Base-by-base conservation (phyloP, 2,113 vertebrate genomes). In the Ageneiosus marmoratus region DNA sequence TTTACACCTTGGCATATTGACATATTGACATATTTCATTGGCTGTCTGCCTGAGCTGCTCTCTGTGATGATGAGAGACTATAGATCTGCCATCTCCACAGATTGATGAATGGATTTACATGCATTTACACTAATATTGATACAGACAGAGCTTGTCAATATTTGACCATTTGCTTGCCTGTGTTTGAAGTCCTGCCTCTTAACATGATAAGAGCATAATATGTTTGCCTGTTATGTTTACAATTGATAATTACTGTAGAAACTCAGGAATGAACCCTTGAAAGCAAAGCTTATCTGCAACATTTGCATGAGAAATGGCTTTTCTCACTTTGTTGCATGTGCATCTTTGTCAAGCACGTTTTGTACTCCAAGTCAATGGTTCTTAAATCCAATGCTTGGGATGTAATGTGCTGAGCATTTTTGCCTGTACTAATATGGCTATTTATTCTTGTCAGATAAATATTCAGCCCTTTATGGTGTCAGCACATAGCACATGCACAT, bases 191-290 rank as follows among this genome's bases (percentile, higher is more conserved):
- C 56, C 58, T 75, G 76, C 72, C 70, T 79, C 83, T 84, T 84
- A 62, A 82, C 60, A 29, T 34, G 29, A 85, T 85, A 77, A 85
- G 65, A 76, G 60, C 32, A 44, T 76, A 41, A 79, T 83, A 58
- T 80, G 60, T 84, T 84, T 79, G 83, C 65, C 41, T 84, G 55
- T 53, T 75, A 74, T 79, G 51, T 41, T 41, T 77, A 63, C 27
- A 80, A 32, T 22, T 74, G 60, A 80, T 83, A 80, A 85, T 80
- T 85, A 70, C 77, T 85, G 76, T 80, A 83, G 80, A 72, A 79
- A 87, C 86, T 85, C 76, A 48, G 86, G 80, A 85, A 83, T 69
- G n/a, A 72, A 32, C 55, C 22, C 50, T 53, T n/a, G 27, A 87
- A 58, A 51, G 50, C 82, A 83, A 83, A 79, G 75, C 58, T 67